phyloP scores from a whole-genome alignment of 30 jellyfish, hydroid and myxozoan species.

The Pseudorhiza aurosa region DNA sequence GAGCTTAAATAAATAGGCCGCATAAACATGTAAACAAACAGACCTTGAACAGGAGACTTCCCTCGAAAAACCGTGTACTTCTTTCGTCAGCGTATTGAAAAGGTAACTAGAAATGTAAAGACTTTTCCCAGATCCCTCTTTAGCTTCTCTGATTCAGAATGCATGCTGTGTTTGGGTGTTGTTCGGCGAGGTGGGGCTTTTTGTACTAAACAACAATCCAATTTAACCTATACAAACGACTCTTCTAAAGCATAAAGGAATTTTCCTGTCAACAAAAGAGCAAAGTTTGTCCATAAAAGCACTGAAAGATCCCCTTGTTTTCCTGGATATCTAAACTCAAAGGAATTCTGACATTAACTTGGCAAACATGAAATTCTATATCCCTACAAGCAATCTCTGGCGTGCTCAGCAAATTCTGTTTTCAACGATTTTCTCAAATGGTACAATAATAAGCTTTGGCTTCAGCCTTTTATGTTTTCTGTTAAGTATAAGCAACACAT shows the following conservation, averaged over 20 bases:
- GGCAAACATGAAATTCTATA: too few relatives aligned
- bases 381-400: too few relatives aligned
- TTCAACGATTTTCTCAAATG: too few relatives aligned
- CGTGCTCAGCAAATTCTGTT: too few relatives aligned
- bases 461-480: too few relatives aligned
- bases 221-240: conserved; percentile 4
- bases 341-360: too few relatives aligned
- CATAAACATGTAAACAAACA: not conserved
- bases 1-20: not conserved
- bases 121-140: conserved; percentile 9
- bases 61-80: not conserved
- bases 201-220: not conserved
- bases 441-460: too few relatives aligned
- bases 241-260: not conserved
- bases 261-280: not conserved
- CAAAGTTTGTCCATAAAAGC: not conserved
- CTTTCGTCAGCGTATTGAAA: not conserved
- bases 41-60: not conserved
- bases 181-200: not conserved
- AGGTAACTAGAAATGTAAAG: not conserved
- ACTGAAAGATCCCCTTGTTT: not conserved
- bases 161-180: not conserved
- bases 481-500: too few relatives aligned
- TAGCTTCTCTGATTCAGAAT: not conserved
- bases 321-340: not conserved